Percentiles rank a stretch among this genome's conserved stretches.
Conservation (phyloP, 2,888 invertebrate genomes). For the Neelides folsomi region DNA sequence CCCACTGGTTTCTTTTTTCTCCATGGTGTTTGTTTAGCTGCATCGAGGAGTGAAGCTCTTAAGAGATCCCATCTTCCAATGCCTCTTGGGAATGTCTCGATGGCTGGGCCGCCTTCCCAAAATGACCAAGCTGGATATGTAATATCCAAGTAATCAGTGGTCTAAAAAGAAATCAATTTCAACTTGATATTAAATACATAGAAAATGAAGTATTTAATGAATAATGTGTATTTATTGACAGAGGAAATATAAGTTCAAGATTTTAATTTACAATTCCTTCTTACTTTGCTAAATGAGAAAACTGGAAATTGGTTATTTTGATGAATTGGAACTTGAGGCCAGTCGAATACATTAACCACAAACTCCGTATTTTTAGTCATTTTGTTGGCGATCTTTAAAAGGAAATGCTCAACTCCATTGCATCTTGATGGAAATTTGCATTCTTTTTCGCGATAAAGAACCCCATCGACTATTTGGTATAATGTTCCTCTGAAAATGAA, state of each 20-base stretch:
- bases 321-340: conserved; percentile 66
- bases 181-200: neutral
- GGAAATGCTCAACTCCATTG: conserved; percentile 77
- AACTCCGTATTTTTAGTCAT: conserved; percentile 75
- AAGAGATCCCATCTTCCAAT: conserved; percentile 87
- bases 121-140: conserved; percentile 92
- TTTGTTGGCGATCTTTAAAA: conserved; percentile 49
- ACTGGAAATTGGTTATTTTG: conserved; percentile 55
- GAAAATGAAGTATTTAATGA: neutral
- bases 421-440: conserved; percentile 91
- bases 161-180: conserved; percentile 39
- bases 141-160: conserved; percentile 69
- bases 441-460: conserved; percentile 63
- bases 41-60: conserved; percentile 53
- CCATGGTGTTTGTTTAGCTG: conserved; percentile 60
- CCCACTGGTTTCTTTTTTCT: conserved; percentile 48
- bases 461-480: conserved; percentile 70
- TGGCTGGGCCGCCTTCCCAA: conserved; percentile 97
- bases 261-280: conserved; percentile 10
- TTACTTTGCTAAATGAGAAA: conserved; percentile 90
- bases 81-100: conserved; percentile 79
- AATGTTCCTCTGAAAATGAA: conserved; percentile 48
- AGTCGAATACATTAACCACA: conserved; percentile 78
- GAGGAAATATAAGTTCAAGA: neutral
- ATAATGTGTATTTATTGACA: neutral